A percentile compares a stretch with the other conserved stretches of the same genome.
These are phyloP conservation scores for Taenioides sp. DNA, from an alignment of 2,797 vertebrate species.

Conservation along the genomic window DNA sequence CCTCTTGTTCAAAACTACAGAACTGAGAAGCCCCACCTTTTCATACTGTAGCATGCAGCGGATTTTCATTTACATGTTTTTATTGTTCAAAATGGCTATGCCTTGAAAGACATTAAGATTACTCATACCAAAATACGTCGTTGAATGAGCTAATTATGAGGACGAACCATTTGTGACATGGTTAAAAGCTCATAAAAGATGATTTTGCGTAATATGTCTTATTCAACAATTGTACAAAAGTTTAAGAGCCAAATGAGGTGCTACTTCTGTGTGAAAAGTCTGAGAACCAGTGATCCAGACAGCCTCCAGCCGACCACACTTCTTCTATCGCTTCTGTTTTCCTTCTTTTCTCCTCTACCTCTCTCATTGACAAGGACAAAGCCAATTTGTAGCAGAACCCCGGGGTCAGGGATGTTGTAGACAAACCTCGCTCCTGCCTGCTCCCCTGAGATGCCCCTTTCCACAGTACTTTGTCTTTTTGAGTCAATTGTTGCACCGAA, in stretches of 20 bases:
- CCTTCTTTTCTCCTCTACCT: slow-evolving; percentile 37
- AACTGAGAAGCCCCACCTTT: too few relatives aligned
- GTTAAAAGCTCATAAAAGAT: too few relatives aligned
- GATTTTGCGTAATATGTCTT: too few relatives aligned
- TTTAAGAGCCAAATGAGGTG: not conserved
- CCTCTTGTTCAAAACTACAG: too few relatives aligned
- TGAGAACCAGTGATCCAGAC: slow-evolving; percentile 30
- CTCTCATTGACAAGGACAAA: slow-evolving; percentile 79
- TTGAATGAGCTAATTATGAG: too few relatives aligned
- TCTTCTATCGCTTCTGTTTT: slow-evolving; percentile 18
- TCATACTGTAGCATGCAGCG: too few relatives aligned
- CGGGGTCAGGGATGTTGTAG: slow-evolving; percentile 71
- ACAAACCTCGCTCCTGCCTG: slow-evolving; percentile 69
- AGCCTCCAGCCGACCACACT: slow-evolving; percentile 33
- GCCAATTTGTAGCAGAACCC: slow-evolving; percentile 77
- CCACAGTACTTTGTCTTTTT: slow-evolving; percentile 77
- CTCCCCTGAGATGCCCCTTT: slow-evolving; percentile 69
- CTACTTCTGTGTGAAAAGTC: not conserved
- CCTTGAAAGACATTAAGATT: too few relatives aligned
- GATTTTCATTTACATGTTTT: too few relatives aligned
- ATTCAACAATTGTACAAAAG: not conserved
- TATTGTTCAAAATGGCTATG: too few relatives aligned
- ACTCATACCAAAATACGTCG: too few relatives aligned
- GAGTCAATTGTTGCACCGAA: slow-evolving; percentile 72
- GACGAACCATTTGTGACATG: too few relatives aligned